Base-by-base conservation (phyloP, 1,140 invertebrate genomes). In the Brachionus angularis region DNA sequence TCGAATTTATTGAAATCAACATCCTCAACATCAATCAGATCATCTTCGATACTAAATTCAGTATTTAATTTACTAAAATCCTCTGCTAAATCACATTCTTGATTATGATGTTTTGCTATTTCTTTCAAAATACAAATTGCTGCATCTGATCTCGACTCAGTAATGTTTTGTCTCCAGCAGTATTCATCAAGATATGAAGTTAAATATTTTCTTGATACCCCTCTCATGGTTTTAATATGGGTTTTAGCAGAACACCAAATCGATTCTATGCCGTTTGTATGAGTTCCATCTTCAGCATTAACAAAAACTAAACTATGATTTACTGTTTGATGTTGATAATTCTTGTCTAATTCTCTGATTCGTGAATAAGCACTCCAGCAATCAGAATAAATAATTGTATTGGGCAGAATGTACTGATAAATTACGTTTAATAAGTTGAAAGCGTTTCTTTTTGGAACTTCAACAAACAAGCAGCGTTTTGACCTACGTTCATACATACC, bases 361-460 rank as follows among this genome's bases (percentile, higher is more conserved):
- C n/a, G 47, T 7, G 5, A 10, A 25, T 49, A 49, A 7, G 47
- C 23, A 5, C 42, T 44, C 42, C 42, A 44, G 18, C 42, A 44
- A n/a, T 49, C 47, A 16, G 47, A 49, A 16, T 44, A 44, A 5
- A 44, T 44, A 14, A 44, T 14, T 4, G 42, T 44, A 5, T 44
- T 3, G 4, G 14, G 47, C 47, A 49, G 29, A 8, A 49, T 14
- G 12, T 49, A 10, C 23, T 49, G 47, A 25, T 49, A 49, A 14
- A 49, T 49, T 5, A 49, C 47, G n/a, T 49, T 49, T 49, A 49
- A 49, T 49, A 49, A 49, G 29, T 21, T 49, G n/a, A 49, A 49
- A 49, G 47, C 50, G 16, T 53, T 29, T 53, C 25, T 25, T 31
- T 53, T 53, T 8, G 50, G 50, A n/a, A 53, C 50, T 14, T 31